Conservation (phyloP, 2,888 invertebrate species). For the Melieria crassipennis region DNA sequence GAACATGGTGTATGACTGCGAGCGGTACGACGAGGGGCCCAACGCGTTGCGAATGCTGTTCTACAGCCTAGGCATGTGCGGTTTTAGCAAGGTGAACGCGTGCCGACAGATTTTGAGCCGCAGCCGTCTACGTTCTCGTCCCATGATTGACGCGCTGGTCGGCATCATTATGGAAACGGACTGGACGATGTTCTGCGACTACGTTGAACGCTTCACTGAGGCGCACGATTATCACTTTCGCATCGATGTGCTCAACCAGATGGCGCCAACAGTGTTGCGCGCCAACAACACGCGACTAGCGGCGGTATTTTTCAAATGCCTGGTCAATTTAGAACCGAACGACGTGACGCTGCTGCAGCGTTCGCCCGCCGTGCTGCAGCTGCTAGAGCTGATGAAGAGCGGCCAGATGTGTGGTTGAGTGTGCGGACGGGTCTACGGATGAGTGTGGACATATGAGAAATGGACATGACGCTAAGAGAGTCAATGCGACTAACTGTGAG, state of each 20-base stretch:
- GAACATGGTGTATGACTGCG: constrained; percentile 47
- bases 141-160: constrained; percentile 44
- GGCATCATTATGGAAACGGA: constrained; percentile 48
- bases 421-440: background rate
- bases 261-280: constrained; percentile 41
- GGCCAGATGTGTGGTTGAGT: constrained; percentile 20
- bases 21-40: constrained; percentile 44
- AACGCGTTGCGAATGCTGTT: constrained; percentile 39
- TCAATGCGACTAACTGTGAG: no score
- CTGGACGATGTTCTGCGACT: constrained; percentile 46
- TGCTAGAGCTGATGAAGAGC: constrained; percentile 40
- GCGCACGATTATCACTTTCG: constrained; percentile 43
- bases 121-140: constrained; percentile 32
- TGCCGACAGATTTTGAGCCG: constrained; percentile 43
- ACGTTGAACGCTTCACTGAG: constrained; percentile 44
- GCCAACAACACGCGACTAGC: constrained; percentile 38
- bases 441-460: no score
- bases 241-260: constrained; percentile 42
- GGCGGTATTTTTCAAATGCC: constrained; percentile 43
- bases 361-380: constrained; percentile 38
- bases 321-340: constrained; percentile 39
- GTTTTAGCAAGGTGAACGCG: constrained; percentile 43
- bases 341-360: constrained; percentile 35
- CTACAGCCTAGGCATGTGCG: constrained; percentile 40
- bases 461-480: no score